phyloP scores from a whole-genome alignment of 1,140 invertebrate species.

The Chrysomallon squamiferum region DNA sequence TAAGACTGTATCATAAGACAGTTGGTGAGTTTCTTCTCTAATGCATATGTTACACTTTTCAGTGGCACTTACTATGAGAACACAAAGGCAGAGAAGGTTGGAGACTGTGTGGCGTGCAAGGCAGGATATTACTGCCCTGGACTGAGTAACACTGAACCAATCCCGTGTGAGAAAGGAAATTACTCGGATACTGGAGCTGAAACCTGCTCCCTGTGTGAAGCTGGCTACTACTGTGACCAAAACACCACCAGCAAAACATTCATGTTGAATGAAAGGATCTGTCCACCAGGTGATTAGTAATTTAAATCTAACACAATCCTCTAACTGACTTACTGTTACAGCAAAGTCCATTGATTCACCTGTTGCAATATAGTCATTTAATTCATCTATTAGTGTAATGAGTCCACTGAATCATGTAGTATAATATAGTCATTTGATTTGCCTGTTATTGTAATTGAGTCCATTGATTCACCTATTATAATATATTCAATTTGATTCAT shows the following conservation, averaged over 20 bases:
- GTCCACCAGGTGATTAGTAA: neutral
- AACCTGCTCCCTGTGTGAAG: slow-evolving; percentile 45
- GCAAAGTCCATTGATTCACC: no score
- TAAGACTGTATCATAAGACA: no score
- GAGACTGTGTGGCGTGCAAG: slow-evolving; percentile 40
- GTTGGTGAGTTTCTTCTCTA: no score
- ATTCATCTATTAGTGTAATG: no score
- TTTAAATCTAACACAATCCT: no score
- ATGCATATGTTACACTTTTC: slow-evolving; percentile 17
- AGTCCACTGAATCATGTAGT: no score
- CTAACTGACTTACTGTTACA: no score
- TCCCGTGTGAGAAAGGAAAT: slow-evolving; percentile 56
- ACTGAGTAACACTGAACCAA: slow-evolving; percentile 35
- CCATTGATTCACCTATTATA: no score
- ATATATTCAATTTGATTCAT: no score
- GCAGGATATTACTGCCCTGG: slow-evolving; percentile 56
- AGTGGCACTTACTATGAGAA: slow-evolving; percentile 50
- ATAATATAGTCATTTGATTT: no score
- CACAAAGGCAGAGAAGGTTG: slow-evolving; percentile 33
- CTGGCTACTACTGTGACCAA: slow-evolving; percentile 54
- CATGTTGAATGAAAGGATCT: slow-evolving; percentile 43
- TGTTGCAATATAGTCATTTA: no score
- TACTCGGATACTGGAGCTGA: slow-evolving; percentile 51
- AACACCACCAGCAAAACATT: slow-evolving; percentile 50
- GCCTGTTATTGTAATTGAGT: no score